Evolutionary conservation across 2,113 vertebrate genomes (phyloP), one percentile per base, ranked within the genome.

Genomic region (Aegithalos caudatus): DNA sequence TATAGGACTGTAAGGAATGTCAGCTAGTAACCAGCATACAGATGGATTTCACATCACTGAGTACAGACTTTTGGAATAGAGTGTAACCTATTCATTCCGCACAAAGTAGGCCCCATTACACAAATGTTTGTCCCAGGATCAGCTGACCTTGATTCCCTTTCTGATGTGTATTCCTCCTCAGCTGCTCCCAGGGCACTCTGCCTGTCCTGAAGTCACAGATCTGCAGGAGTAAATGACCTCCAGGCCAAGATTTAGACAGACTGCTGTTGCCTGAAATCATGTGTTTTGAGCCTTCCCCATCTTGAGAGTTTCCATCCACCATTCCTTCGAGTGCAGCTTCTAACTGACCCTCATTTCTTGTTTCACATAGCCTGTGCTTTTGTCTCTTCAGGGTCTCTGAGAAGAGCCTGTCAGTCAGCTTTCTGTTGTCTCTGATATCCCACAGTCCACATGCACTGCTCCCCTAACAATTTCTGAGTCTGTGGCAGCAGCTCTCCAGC

Each of bases 221-320:
- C n/a, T 66, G 25, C 20, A 77, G 24, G 44, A 27, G 11, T 13
- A 72, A 62, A 44, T 38, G 8, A 15, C 35, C 35, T 17, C 23
- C 19, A 69, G 21, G 9, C 24, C 48, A 60, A 70, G 56, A 40
- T 50, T 47, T 56, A 24, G 35, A 38, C 64, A 38, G 28, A 45
- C 12, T 65, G 19, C 23, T 45, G 7, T 37, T 86, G 14, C 19
- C 16, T 54, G 24, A 69, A 90, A 58, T 64, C 23, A 19, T 1
- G 0, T 0, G 0, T 60, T 74, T 73, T 1, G 0, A 50, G 14
- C n/a, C 12, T 81, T 22, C 12, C 14, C 14, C 19, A 24, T 21
- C 45, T 51, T 37, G 22, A 51, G 37, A 54, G 33, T 73, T 48
- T 65, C 28, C 35, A 60, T 50, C 22, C 37, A 28, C 7, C 4